Evolutionary conservation across 2,113 vertebrate species (phyloP).

Genomic region (Stegastes partitus): DNA sequence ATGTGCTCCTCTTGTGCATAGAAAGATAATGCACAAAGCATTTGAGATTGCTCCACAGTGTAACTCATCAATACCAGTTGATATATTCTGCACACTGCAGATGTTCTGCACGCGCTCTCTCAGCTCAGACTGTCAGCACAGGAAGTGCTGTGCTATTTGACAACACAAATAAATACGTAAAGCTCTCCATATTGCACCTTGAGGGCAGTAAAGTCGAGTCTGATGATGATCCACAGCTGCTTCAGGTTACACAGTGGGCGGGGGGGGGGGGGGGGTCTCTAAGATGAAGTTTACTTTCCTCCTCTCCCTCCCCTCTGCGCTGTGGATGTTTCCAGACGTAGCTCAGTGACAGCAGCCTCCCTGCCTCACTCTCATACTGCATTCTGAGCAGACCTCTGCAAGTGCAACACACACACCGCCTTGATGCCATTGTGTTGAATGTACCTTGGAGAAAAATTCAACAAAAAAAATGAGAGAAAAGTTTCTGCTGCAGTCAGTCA

Average conservation of each 20-base stretch:
- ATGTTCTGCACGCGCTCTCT: conserved; percentile 22
- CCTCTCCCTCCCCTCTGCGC: conserved; percentile 20
- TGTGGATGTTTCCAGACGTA: conserved; percentile 34
- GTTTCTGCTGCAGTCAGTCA: neutral
- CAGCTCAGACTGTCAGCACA: neutral
- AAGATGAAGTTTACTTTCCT: conserved; percentile 11
- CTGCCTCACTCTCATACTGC: conserved; percentile 11
- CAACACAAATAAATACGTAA: conserved; percentile 4
- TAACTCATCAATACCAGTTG: neutral
- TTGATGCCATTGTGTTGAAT: neutral
- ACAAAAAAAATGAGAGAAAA: conserved; percentile 1
- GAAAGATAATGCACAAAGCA: neutral
- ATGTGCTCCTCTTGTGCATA: neutral
- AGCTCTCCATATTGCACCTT: neutral
- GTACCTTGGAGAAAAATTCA: neutral
- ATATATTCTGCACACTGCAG: neutral
- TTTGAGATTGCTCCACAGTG: neutral
- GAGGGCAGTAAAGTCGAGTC: neutral
- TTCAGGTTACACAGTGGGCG: neutral
- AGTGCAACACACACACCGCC: neutral
- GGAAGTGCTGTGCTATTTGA: conserved; percentile 25
- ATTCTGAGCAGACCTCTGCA: conserved; percentile 23
- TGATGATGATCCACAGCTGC: neutral
- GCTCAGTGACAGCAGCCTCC: conserved; percentile 1
- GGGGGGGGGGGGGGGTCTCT: conserved; percentile 21